Evolutionary conservation across 2,797 vertebrate genomes (phyloP), one percentile per base, ranked within the genome.

Genomic region (Danio jaintianensis): DNA sequence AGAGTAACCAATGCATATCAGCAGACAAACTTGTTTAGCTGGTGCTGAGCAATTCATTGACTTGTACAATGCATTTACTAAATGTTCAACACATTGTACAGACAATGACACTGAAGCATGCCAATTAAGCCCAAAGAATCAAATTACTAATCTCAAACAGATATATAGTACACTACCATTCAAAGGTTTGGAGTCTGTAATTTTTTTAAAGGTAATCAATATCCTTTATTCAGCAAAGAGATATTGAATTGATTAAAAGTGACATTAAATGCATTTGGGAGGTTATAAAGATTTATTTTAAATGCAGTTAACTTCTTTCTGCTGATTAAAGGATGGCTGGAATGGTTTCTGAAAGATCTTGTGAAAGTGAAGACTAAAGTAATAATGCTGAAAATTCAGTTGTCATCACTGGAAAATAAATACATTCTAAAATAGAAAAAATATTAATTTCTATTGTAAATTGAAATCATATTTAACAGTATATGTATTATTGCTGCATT

Each of bases 61-160:
- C 63, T 68, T 38, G 36, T 45, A 50, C n/a, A 22, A 69, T 48
- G 43, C 16, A 38, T 48, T 15, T 71, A 22, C 38, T 43, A 62
- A 70, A 52, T 66, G 56, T 71, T 79, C 43, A 66, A 16, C 56
- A 5, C 74, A 64, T 64, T 64, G 53, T 22, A 36, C 53, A 53
- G 38, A 55, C 73, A 78, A 78, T 50, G 55, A 50, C 4, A n/a
- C 36, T 6, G 5, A 61, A 50, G 18, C 36, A 50, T 43, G 55
- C 22, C 76, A 71, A 13, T 62, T 52, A 62, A 62, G 42, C 18
- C 40, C n/a, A n/a, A 53, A 40, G 66, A n/a, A 15, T 79, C 66
- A 43, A 40, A 79, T 70, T 52, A 71, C 77, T 71, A 53, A 79
- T 71, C 47, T 62, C 13, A 53, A 40, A 69, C 22, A 40, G 12